Conservation (phyloP, 2,797 vertebrate species). For the Chiroxiphia lanceolata region DNA sequence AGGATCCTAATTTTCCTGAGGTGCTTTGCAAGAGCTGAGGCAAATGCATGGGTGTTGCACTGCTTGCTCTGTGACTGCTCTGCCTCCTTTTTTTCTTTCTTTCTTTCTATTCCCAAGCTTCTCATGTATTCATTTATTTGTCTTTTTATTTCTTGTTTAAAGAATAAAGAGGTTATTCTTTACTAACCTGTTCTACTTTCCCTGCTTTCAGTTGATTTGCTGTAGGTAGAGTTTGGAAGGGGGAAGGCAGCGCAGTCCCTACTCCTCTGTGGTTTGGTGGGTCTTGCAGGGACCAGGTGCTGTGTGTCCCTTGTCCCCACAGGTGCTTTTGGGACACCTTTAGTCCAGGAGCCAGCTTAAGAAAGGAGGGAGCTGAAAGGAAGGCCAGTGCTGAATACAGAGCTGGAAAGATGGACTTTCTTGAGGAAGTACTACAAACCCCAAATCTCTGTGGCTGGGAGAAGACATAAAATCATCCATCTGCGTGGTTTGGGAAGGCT, state of each 20-base stretch:
- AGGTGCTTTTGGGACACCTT: neutral
- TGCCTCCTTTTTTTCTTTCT: neutral
- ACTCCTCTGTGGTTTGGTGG: neutral
- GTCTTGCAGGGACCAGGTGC: neutral
- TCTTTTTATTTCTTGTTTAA: constrained; percentile 6
- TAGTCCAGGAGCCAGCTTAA: neutral
- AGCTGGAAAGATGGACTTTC: constrained; percentile 11
- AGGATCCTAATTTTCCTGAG: neutral
- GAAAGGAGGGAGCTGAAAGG: neutral
- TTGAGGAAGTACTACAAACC: neutral
- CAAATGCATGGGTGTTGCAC: constrained; percentile 38
- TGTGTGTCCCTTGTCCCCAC: neutral
- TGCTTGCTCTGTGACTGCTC: constrained; percentile 41
- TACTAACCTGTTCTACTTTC: constrained; percentile 40
- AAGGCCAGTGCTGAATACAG: neutral
- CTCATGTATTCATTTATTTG: neutral
- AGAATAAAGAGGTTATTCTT: constrained; percentile 40
- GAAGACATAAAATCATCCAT: neutral
- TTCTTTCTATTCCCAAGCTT: constrained; percentile 32
- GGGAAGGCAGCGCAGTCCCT: neutral
- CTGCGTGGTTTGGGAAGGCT: neutral
- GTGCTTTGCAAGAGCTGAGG: constrained; percentile 52
- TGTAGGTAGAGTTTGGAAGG: constrained; percentile 19
- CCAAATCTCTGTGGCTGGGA: neutral
- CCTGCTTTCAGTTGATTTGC: constrained; percentile 24